Conservation (phyloP, 2,113 vertebrate species). For the Eulacestoma nigropectus region DNA sequence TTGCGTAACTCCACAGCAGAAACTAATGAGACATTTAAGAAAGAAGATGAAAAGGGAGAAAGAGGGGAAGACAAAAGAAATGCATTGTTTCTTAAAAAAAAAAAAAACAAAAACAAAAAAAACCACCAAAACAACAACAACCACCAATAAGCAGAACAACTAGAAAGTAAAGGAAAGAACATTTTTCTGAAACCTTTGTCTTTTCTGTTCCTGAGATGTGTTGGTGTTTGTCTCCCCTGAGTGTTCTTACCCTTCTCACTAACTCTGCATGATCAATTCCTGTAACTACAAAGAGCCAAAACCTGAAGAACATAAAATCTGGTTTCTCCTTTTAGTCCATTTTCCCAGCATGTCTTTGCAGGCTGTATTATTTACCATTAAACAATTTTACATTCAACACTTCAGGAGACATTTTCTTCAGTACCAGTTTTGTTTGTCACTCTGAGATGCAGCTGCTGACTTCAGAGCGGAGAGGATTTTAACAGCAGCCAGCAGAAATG, state of each 20-base stretch:
- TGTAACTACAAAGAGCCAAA: not conserved
- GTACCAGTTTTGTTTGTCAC: not conserved
- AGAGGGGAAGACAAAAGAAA: not conserved
- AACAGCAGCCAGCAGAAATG: conserved; percentile 27
- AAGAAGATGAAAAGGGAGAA: not conserved
- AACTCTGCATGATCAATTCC: not conserved
- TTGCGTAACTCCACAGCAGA: not conserved
- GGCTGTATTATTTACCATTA: not conserved
- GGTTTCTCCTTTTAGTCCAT: not conserved
- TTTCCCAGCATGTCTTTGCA: not conserved
- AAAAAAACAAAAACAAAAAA: not conserved
- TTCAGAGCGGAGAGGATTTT: not conserved
- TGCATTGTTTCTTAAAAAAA: not conserved
- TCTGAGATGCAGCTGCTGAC: not conserved
- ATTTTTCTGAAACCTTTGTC: not conserved
- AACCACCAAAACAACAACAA: not conserved
- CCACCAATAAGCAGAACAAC: not conserved
- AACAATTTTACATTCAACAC: not conserved
- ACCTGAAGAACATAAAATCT: not conserved
- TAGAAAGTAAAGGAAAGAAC: not conserved
- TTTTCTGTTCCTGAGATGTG: not conserved
- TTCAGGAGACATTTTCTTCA: not conserved
- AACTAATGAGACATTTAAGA: conserved; percentile 4
- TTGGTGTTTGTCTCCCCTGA: not conserved
- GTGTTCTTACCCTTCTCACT: not conserved